These are phyloP conservation scores for Stegana nigrithorax DNA, from an alignment of 2,888 invertebrate species.

Conservation along the genomic window DNA sequence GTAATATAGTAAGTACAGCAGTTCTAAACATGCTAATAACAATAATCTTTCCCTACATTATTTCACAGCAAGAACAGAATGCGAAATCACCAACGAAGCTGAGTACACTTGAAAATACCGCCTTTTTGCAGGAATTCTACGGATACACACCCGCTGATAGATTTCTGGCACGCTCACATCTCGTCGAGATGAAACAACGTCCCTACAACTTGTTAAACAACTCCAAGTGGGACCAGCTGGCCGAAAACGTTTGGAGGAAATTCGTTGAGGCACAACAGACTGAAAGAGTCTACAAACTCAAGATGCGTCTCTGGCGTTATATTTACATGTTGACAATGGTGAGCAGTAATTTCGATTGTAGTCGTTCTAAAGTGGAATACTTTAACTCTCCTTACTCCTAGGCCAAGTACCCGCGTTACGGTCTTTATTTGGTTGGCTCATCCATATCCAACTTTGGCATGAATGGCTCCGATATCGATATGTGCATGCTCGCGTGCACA, in stretches of 20 bases:
- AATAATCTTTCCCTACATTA: too few relatives aligned
- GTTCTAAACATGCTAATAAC: too few relatives aligned
- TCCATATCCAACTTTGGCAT: slow-evolving; percentile 97
- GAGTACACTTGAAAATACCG: neutral
- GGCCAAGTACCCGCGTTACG: slow-evolving; percentile 74
- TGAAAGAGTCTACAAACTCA: slow-evolving; percentile 81
- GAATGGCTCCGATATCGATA: slow-evolving; percentile 93
- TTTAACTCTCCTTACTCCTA: slow-evolving; percentile 25
- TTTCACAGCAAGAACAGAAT: too few relatives aligned
- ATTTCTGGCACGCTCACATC: slow-evolving; percentile 75
- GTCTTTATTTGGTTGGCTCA: slow-evolving; percentile 95
- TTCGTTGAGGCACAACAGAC: slow-evolving; percentile 84
- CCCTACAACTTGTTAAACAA: slow-evolving; percentile 74
- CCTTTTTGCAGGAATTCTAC: slow-evolving; percentile 54
- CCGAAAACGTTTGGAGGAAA: slow-evolving; percentile 83
- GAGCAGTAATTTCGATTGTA: slow-evolving; percentile 30
- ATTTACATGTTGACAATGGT: slow-evolving; percentile 82
- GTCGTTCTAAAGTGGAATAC: neutral
- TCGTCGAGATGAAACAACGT: slow-evolving; percentile 75
- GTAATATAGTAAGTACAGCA: slow-evolving; percentile 36
- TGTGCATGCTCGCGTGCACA: slow-evolving; percentile 84
- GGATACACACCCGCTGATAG: slow-evolving; percentile 73
- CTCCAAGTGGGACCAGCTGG: slow-evolving; percentile 77
- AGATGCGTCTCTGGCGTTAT: slow-evolving; percentile 86
- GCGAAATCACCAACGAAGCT: too few relatives aligned